A percentile compares a stretch with the other conserved stretches of the same genome.
Conservation (phyloP, 1,140 invertebrate genomes). For the Melipona quadrifasciata region DNA sequence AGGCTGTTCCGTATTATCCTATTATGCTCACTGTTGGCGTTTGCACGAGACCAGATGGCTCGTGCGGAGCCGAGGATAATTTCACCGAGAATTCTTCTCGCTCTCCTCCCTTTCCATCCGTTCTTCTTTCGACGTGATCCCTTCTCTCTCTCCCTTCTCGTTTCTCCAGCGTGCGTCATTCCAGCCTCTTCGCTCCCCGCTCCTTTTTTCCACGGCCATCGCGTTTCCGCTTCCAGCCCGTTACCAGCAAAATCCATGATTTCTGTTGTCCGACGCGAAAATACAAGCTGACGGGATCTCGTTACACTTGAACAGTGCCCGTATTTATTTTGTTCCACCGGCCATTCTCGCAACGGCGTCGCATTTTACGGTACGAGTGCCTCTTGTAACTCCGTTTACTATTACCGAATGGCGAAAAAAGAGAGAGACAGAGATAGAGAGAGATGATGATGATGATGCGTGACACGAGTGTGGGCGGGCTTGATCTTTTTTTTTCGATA, state of each 20-base stretch:
- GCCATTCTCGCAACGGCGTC: no score
- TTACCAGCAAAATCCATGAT: constrained; percentile 37
- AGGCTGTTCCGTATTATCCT: constrained; percentile 70
- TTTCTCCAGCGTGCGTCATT: neutral
- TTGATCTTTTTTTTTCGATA: constrained; percentile 11
- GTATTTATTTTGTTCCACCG: constrained; percentile 48
- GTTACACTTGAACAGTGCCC: constrained; percentile 57
- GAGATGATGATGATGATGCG: no score
- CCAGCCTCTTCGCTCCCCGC: neutral
- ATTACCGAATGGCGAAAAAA: constrained; percentile 10
- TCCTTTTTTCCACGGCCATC: neutral
- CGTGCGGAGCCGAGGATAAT: constrained; percentile 69
- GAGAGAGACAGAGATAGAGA: no score
- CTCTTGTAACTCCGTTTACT: neutral
- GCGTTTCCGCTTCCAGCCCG: neutral
- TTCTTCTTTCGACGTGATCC: neutral
- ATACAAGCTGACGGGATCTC: constrained; percentile 42
- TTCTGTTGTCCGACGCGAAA: constrained; percentile 45
- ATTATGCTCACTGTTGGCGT: constrained; percentile 69
- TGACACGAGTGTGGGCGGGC: neutral
- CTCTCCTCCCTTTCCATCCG: neutral
- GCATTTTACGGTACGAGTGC: constrained; percentile 21
- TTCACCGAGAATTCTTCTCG: constrained; percentile 51
- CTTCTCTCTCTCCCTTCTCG: neutral
- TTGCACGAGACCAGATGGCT: constrained; percentile 50